These are phyloP conservation scores for Laothoe populi DNA, from an alignment of 2,888 invertebrate genomes.

Conservation along the genomic window DNA sequence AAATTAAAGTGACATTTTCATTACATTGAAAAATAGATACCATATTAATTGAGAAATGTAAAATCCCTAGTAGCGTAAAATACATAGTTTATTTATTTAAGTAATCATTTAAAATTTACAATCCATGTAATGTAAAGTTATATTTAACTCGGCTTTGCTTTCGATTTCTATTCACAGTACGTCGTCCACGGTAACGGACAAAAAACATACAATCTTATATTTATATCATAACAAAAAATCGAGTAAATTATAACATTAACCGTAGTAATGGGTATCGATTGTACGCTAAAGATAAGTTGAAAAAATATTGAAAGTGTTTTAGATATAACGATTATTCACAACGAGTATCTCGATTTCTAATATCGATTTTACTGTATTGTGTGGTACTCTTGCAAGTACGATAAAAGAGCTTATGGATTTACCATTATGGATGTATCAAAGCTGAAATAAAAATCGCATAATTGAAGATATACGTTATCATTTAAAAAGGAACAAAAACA, in stretches of 20 bases:
- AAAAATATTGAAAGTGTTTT: conserved; percentile 15
- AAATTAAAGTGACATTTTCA: too few species aligned
- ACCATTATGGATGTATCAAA: not conserved
- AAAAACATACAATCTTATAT: conserved; percentile 23
- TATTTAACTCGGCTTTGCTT: conserved; percentile 32
- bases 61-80: too few species aligned
- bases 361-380: conserved; percentile 2
- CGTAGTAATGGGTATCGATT: conserved; percentile 12
- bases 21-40: too few species aligned
- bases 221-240: not conserved
- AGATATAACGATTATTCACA: not conserved
- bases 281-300: not conserved
- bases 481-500: too few species aligned
- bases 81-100: too few species aligned
- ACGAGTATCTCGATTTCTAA: not conserved
- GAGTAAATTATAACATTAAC: not conserved
- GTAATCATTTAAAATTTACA: too few species aligned
- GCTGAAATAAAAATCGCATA: not conserved
- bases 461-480: not conserved
- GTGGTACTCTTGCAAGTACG: not conserved
- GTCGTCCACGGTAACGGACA: conserved; percentile 7
- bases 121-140: too few species aligned
- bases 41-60: too few species aligned
- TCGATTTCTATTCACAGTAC: conserved; percentile 36
- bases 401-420: not conserved